phyloP scores from a whole-genome alignment of 2,113 vertebrate species.

The Pongo pygmaeus region DNA sequence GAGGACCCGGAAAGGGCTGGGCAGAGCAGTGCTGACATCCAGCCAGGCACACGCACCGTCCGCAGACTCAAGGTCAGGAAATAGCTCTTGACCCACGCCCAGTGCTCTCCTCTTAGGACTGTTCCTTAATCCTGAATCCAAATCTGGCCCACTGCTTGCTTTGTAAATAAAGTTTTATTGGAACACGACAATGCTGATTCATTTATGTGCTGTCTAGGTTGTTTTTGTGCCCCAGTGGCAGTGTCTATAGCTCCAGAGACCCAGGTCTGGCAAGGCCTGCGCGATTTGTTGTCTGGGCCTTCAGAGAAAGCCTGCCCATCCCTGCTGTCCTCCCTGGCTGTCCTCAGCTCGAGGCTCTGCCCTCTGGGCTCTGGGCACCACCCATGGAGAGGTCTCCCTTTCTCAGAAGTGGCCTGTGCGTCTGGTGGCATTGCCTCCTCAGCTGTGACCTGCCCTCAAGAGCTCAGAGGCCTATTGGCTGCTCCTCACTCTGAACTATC shows the following conservation, averaged over 20 bases:
- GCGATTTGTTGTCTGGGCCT: rapidly evolving
- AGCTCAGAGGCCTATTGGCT: rapidly evolving
- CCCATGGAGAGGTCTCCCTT: too few species aligned
- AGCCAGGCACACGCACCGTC: rapidly evolving
- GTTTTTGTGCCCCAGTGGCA: rapidly evolving
- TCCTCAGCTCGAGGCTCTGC: neutral
- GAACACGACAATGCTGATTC: too few species aligned
- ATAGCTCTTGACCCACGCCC: rapidly evolving
- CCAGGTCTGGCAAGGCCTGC: too few species aligned
- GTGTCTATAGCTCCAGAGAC: neutral
- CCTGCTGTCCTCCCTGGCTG: neutral
- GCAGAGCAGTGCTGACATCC: neutral
- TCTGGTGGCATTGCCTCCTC: rapidly evolving
- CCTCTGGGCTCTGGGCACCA: neutral
- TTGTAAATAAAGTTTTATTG: neutral
- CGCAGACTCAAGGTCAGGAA: rapidly evolving
- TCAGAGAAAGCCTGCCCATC: neutral
- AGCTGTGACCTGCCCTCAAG: rapidly evolving
- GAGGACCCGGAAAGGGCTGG: rapidly evolving
- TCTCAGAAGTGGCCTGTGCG: too few species aligned
- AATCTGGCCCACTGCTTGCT: too few species aligned
- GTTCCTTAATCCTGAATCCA: neutral
- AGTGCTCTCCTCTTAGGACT: neutral
- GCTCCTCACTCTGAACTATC: rapidly evolving
- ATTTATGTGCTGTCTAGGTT: rapidly evolving